Evolutionary conservation across 2,888 invertebrate species (phyloP), one percentile per base, ranked within the genome.

Genomic region (Pteria penguin): DNA sequence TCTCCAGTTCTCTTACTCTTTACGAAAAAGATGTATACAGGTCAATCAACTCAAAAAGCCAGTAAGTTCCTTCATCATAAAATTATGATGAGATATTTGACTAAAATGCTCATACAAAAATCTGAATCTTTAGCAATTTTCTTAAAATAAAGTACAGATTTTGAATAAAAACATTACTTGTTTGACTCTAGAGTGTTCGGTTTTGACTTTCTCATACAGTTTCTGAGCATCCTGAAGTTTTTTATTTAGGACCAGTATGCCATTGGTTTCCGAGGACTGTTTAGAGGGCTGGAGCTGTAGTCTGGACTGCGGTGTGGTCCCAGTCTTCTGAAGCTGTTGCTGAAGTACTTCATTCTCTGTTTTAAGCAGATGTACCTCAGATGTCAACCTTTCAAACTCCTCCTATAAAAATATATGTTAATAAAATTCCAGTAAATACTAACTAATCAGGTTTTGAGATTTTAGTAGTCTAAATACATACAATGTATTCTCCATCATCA

Each of bases 201-300:
- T 76, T 68, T 89, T 89, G 32, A 90, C 80, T 31, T 83, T 85
- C 26, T 87, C 86, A 76, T 88, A 89, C 60, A 86, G 72, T 66
- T 84, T 87, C 31, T 87, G 87, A 0, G 87, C 87, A 82, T 90
- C 90, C 61, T 89, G 88, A 26, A 90, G 73, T 68, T 90, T 90
- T 72, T 86, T 85, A 5, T 86, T 88, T 1, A 86, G 75, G 14
- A 79, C 77, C 26, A 86, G 73, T 52, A 86, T 62, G 14, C 81
- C 77, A 63, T 52, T 78, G 60, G 72, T 75, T 45, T 81, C 80
- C 27, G 77, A 33, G 65, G 72, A 45, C 69, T 82, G 78, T 4
- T 32, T 36, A 29, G 70, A 29, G 26, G 76, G 65, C 5, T 76
- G 76, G 52, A 68, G 33, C 36, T 33, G 54, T 32, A 58, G 22